Base-by-base conservation (phyloP, 2,113 vertebrate genomes). In the Phylloscopus whistleri region DNA sequence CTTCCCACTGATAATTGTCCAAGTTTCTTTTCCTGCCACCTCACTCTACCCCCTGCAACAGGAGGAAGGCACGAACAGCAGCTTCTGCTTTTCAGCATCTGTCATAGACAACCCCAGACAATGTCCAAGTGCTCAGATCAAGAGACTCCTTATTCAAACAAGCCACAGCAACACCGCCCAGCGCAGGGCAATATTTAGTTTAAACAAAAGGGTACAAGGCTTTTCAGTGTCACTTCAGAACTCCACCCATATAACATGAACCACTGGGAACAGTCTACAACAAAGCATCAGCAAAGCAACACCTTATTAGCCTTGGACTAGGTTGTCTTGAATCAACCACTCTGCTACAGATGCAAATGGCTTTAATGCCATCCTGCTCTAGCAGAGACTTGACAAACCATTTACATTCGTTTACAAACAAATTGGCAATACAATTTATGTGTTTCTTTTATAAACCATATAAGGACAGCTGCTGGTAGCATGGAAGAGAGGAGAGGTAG, bases 261-360 rank as follows among this genome's bases (percentile, higher is more conserved):
- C 52, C 55, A 30, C 37, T 13, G 64, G 60, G 55, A 87, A 63
- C 17, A 66, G 41, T 9, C 67, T 53, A 39, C 26, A 60, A 53
- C 35, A 56, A 64, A 80, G 59, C 76, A 59, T 3, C 56, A 44
- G 49, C 49, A 74, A 49, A 59, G 17, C 28, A 74, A 30, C 27
- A 41, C 22, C 3, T 0, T 6, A n/a, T 55, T 30, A 44, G 12
- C 28, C 51, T 44, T 22, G 24, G 5, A 30, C 26, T 7, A 6
- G 0, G 7, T 2, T 35, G n/a, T 35, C 53, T 31, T 53, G 44
- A 89, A 56, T 13, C 44, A 82, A 23, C 49, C 67, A 15, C 51
- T 41, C 55, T 44, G 11, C 56, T 80, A 35, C 24, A 62, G 67
- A 55, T 14, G 26, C n/a, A 78, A 78, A 70, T 1, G 3, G 13